Percentiles rank a stretch among this genome's conserved stretches.
phyloP scores from a whole-genome alignment of 2,797 vertebrate genomes.

The Hydrolagus colliei region DNA sequence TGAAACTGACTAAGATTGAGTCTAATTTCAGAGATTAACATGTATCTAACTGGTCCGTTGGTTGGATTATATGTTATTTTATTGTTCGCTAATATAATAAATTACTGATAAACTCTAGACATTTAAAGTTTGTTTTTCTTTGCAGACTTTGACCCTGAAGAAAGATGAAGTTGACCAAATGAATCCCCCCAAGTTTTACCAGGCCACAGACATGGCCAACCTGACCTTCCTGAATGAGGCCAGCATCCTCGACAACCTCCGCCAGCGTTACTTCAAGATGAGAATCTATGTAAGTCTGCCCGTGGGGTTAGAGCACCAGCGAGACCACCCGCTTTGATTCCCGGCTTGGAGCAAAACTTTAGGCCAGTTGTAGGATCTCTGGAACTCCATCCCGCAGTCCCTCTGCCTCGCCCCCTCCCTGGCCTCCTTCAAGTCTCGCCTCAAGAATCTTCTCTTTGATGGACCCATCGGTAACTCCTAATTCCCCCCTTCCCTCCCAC shows the following conservation, averaged over 20 bases:
- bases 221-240: constrained; percentile 59
- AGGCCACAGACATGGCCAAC: constrained; percentile 52
- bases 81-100: neutral
- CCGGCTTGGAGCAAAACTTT: too few species aligned
- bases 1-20: too few species aligned
- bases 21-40: too few species aligned
- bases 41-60: neutral
- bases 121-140: neutral
- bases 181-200: constrained; percentile 57
- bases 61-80: neutral
- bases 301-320: too few species aligned
- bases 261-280: constrained; percentile 47
- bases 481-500: too few species aligned
- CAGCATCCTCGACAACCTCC: constrained; percentile 50
- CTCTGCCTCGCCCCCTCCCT: too few species aligned
- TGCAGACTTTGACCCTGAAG: constrained; percentile 49
- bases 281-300: constrained; percentile 51
- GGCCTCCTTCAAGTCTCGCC: too few species aligned
- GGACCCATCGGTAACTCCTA: too few species aligned
- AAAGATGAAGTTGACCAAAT: constrained; percentile 55
- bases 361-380: too few species aligned
- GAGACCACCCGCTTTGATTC: too few species aligned
- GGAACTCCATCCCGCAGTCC: too few species aligned
- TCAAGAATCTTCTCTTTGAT: too few species aligned
- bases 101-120: neutral